Base-by-base conservation (phyloP, 2,113 vertebrate species). In the Neolamprologus tretocephalus region DNA sequence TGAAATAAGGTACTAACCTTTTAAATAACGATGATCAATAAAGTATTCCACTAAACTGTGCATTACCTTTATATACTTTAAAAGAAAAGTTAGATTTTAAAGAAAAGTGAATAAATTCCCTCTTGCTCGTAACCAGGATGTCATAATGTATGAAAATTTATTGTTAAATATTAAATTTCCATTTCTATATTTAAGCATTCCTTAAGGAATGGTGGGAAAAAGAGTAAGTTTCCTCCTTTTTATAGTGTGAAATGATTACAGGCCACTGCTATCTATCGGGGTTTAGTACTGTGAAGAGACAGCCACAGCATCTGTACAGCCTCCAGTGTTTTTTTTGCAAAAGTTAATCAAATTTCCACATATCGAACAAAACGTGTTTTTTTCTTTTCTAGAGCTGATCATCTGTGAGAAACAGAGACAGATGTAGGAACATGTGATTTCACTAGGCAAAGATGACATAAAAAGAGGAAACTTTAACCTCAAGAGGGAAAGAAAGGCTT, bases 351-450 rank as follows among this genome's bases (percentile, higher is more conserved):
- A 78, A 78, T 78, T 49, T n/a, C 45, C 26, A 33, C 45, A 33
- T 78, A 51, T 51, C 2, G 9, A 78, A 51, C 11, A 19, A 78
- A 49, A n/a, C 1, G 3, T 49, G 26, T 8, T 49, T 78, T 28
- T 19, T 49, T 19, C 42, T 49, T 49, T 12, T 78, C 45, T 51
- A 12, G 26, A 31, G 26, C 42, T 31, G 45, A 71, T 54, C 80
- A 63, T 86, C 37, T 71, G 54, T 3, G 21, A 82, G 49, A 78
- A 49, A 45, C 28, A 54, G 75, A 79, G 51, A 37, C 49, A 37
- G 51, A 37, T 45, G 28, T 47, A 45, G 80, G 73, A 78, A 51
- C 81, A 83, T 91, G 61, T 86, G 89, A 89, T 93, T 92, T 91
- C 63, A 85, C 81, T 91, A 87, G 84, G 55, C 86, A 83, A 83